Base-by-base conservation (phyloP, 1,140 invertebrate species). In the Lutraria rhynchaena region DNA sequence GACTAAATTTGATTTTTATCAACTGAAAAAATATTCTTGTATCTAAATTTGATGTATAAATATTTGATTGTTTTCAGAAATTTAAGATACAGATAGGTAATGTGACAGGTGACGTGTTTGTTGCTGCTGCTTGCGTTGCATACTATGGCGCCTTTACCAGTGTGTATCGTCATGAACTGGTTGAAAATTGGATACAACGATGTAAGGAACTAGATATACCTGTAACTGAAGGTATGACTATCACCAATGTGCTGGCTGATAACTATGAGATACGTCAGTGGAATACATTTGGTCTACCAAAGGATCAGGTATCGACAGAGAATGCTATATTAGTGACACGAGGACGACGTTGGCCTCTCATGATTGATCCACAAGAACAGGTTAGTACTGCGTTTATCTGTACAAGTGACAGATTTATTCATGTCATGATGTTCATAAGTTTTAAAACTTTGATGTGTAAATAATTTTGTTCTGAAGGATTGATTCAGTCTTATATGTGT, bases 361-460 rank as follows among this genome's bases (percentile, higher is more conserved):
- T 97, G 94, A 97, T 97, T 80, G 97, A 97, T 93, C 96, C 97
- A 0, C 97, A 98, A 90, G 96, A 97, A 91, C 96, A 98, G 93
- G 95, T 95, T 41, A 41, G 37, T 41, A n/a, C n/a, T n/a, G n/a
- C n/a, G n/a, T n/a, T n/a, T n/a, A n/a, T n/a, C n/a, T n/a, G n/a
- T n/a, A n/a, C n/a, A n/a, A n/a, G n/a, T n/a, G n/a, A n/a, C n/a
- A n/a, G n/a, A n/a, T n/a, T n/a, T n/a, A n/a, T n/a, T n/a, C n/a
- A n/a, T n/a, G n/a, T n/a, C n/a, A n/a, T n/a, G n/a, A n/a, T n/a
- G n/a, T n/a, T n/a, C n/a, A n/a, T n/a, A n/a, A n/a, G n/a, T n/a
- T n/a, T n/a, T n/a, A n/a, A n/a, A n/a, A n/a, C n/a, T n/a, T n/a
- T n/a, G n/a, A n/a, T n/a, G n/a, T n/a, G n/a, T n/a, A n/a, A n/a